Evolutionary conservation across 2,113 vertebrate genomes (phyloP), one percentile per base, ranked within the genome.

Genomic region (Ibidorhyncha struthersii): DNA sequence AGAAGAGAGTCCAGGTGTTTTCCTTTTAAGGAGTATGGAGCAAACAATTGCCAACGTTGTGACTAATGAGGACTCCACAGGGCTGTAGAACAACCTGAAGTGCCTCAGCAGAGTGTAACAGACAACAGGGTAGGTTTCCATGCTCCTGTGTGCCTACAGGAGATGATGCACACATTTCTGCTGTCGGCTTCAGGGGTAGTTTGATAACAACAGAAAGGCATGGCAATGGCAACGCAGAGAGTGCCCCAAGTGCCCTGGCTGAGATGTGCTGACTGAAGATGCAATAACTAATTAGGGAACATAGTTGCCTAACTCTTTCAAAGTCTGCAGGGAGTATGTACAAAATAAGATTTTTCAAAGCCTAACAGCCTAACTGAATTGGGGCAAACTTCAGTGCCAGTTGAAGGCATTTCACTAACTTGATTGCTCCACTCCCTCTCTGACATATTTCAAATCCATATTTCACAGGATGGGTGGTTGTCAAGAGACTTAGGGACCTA

Each of bases 111-210:
- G 12, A 6, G 14, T 0, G 0, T 8, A 27, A 38, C 26, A 4
- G 19, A 7, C 11, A 32, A 14, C 0, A 0, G 32, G 0, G 38
- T 13, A 3, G 2, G 7, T 36, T 78, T 72, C 40, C 55, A 43
- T 8, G 17, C 36, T 58, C 0, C 5, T 1, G 0, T 3, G 0
- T 58, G 38, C 59, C 55, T 82, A 2, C 15, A 30, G 34, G 20
- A 67, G n/a, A 11, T 7, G 38, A 29, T 4, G 17, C 22, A 32
- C 1, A 1, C 9, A 14, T 38, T 88, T 50, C 32, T 69, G 41
- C 50, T 4, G 3, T 17, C 15, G 4, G 16, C n/a, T 50, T 16
- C 66, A 25, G 9, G 12, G n/a, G 9, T 12, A 5, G 1, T 41
- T 55, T 56, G 73, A 10, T 40, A 69, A 20, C 30, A 62, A 13